phyloP scores from a whole-genome alignment of 2,888 invertebrate species.

The Synergus gifuensis region DNA sequence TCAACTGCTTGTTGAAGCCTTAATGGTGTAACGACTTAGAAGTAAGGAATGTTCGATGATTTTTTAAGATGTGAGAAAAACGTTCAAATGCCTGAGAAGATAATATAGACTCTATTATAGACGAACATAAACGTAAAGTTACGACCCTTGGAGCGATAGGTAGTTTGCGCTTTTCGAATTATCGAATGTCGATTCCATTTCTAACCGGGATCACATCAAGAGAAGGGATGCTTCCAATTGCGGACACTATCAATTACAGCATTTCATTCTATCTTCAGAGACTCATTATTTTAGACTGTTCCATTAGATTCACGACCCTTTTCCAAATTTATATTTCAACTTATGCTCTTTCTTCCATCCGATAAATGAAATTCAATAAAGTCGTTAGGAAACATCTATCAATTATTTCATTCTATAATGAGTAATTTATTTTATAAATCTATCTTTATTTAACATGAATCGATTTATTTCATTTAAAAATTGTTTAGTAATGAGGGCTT shows the following conservation, averaged over 20 bases:
- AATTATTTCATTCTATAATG: background rate
- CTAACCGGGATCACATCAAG: conserved; percentile 21
- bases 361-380: conserved; percentile 27
- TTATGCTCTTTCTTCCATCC: background rate
- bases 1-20: background rate
- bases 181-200: conserved; percentile 37
- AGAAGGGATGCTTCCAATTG: conserved; percentile 8
- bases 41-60: conserved; percentile 3
- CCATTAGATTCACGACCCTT: conserved; percentile 9
- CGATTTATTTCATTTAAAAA: background rate
- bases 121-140: conserved; percentile 15
- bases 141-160: background rate
- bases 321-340: conserved; percentile 4
- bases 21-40: background rate
- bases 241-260: conserved; percentile 34
- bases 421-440: background rate
- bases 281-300: conserved; percentile 29
- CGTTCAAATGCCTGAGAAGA: conserved; percentile 5
- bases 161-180: conserved; percentile 37
- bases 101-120: background rate
- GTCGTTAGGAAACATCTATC: background rate
- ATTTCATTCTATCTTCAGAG: conserved; percentile 29
- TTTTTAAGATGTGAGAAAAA: background rate
- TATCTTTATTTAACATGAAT: background rate
- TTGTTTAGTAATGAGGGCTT: background rate